Evolutionary conservation across 2,888 invertebrate genomes (phyloP).

Genomic region (Andrena minutula): DNA sequence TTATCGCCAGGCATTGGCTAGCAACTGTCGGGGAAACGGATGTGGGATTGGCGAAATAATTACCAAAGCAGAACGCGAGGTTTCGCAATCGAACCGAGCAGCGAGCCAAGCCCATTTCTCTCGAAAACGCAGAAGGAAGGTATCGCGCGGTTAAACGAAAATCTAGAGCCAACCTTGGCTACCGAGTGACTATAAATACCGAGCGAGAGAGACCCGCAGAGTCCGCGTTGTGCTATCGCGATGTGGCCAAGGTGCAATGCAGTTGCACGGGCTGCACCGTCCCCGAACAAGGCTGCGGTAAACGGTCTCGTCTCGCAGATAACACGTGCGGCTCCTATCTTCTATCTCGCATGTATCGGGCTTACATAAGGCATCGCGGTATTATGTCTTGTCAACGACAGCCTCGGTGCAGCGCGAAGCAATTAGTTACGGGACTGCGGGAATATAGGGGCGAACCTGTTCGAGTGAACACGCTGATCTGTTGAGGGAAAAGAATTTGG

Average conservation of each 20-base stretch:
- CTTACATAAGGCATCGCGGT: conserved; percentile 63
- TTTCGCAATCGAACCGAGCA: conserved; percentile 30
- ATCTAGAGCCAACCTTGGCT: conserved; percentile 54
- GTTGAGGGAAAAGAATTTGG: background rate
- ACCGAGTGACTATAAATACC: conserved; percentile 52
- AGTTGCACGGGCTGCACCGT: conserved; percentile 46
- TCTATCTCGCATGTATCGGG: conserved; percentile 47
- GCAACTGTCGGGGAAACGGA: background rate
- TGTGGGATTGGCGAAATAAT: conserved; percentile 21
- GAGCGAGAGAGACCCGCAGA: background rate
- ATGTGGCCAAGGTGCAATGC: conserved; percentile 59
- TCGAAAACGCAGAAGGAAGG: conserved; percentile 19
- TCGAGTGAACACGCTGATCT: background rate
- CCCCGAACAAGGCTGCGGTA: conserved; percentile 64
- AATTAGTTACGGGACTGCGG: conserved; percentile 55
- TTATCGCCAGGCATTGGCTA: background rate
- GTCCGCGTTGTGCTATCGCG: conserved; percentile 26
- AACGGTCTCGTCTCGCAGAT: conserved; percentile 54
- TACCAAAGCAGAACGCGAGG: background rate
- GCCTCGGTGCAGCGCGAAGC: conserved; percentile 45
- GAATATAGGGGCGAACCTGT: conserved; percentile 3
- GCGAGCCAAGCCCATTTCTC: conserved; percentile 22
- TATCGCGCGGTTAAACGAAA: conserved; percentile 32
- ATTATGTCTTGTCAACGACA: conserved; percentile 61
- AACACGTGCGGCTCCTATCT: conserved; percentile 50